phyloP scores from a whole-genome alignment of 2,888 invertebrate species.

The Drosophila nr. medialis region DNA sequence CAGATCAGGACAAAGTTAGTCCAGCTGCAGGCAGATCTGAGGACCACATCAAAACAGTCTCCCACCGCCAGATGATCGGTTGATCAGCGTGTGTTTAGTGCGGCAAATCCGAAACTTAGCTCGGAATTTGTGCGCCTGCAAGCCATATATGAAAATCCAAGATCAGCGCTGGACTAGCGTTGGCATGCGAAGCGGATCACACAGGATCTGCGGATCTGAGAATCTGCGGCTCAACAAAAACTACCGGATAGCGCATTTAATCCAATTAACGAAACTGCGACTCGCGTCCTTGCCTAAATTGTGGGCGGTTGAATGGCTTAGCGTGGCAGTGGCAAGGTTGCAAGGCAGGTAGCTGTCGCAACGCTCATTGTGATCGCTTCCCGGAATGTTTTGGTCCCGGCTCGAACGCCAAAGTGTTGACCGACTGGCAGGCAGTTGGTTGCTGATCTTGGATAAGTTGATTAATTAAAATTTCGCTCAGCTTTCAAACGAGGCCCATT shows the following conservation, averaged over 20 bases:
- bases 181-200: conserved; percentile 36
- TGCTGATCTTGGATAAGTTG: conserved; percentile 63
- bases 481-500: conserved; percentile 73
- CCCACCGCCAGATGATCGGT: conserved; percentile 35
- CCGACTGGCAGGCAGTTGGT: conserved; percentile 11
- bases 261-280: conserved; percentile 71
- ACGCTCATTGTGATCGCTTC: conserved; percentile 50
- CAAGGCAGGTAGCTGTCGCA: conserved; percentile 15
- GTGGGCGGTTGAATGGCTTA: conserved; percentile 76
- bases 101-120: conserved; percentile 74
- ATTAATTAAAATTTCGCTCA: conserved; percentile 80
- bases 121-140: conserved; percentile 66
- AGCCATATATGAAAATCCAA: conserved; percentile 62
- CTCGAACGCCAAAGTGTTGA: conserved; percentile 1
- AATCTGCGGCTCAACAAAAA: conserved; percentile 39
- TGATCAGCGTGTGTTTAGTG: conserved; percentile 69
- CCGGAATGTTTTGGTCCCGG: conserved; percentile 40
- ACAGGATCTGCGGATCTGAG: conserved; percentile 26
- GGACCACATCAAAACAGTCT: conserved; percentile 28
- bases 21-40: conserved; percentile 32
- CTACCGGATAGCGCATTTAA: conserved; percentile 71
- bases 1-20: conserved; percentile 72
- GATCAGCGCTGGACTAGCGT: conserved; percentile 67
- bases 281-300: conserved; percentile 56
- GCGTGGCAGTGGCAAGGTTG: conserved; percentile 1